A percentile compares a stretch with the other conserved stretches of the same genome.
These are phyloP conservation scores for Habrosyne pyritoides DNA, from an alignment of 2,888 invertebrate species.

Conservation along the genomic window DNA sequence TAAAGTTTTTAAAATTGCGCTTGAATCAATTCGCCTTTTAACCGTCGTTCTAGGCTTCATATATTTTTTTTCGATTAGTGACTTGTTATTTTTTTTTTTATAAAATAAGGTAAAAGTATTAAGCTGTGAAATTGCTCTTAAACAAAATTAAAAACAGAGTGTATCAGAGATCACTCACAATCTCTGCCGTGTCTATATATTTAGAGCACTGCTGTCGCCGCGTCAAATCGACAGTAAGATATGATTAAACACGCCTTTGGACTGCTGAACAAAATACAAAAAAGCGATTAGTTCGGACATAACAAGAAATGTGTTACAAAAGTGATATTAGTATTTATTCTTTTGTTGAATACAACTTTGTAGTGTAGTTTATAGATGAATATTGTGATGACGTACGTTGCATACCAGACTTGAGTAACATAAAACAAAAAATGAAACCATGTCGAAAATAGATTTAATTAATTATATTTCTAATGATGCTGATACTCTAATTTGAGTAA, in stretches of 20 bases:
- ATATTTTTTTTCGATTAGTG: too few species aligned
- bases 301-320: conserved; percentile 7
- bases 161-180: conserved; percentile 12
- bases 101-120: too few species aligned
- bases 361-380: background rate
- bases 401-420: background rate
- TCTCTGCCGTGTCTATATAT: conserved; percentile 25
- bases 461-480: too few species aligned
- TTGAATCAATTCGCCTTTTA: too few species aligned
- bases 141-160: too few species aligned
- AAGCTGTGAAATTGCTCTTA: too few species aligned
- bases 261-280: conserved; percentile 43
- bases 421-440: too few species aligned
- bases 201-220: conserved; percentile 20
- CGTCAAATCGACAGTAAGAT: conserved; percentile 54
- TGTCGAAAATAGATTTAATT: too few species aligned
- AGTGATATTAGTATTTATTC: conserved; percentile 3
- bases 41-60: too few species aligned
- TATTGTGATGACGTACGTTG: background rate
- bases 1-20: too few species aligned
- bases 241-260: conserved; percentile 74
- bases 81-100: too few species aligned
- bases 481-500: too few species aligned
- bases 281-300: conserved; percentile 15
- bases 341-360: background rate